These are phyloP conservation scores for Natrix natrix DNA, from an alignment of 2,797 vertebrate genomes.

Conservation along the genomic window DNA sequence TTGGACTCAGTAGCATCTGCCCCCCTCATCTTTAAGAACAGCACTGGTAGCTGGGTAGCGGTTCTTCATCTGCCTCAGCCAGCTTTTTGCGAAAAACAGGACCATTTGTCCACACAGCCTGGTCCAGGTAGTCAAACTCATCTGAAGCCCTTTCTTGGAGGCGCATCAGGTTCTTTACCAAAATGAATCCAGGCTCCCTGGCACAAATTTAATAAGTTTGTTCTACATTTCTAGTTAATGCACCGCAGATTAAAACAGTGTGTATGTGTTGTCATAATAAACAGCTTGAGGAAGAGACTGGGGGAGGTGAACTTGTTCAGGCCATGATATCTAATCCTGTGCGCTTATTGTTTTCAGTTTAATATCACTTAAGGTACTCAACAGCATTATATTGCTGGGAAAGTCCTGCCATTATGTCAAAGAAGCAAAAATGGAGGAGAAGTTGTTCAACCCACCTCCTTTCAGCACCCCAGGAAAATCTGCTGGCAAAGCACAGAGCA, in stretches of 20 bases:
- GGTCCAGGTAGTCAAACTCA: not conserved
- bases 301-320: not conserved
- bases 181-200: not conserved
- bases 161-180: not conserved
- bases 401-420: conserved; percentile 95
- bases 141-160: not conserved
- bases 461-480: conserved; percentile 76
- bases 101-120: not conserved
- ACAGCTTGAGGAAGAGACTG: not conserved
- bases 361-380: conserved; percentile 91
- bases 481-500: conserved; percentile 72
- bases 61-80: not conserved
- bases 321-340: not conserved
- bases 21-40: not conserved
- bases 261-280: not conserved
- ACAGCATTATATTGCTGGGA: conserved; percentile 93
- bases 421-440: conserved; percentile 96
- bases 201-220: not conserved
- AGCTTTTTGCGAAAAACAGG: not conserved
- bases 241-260: not conserved
- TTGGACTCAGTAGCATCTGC: not conserved
- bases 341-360: conserved; percentile 72
- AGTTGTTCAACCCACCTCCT: conserved; percentile 79
- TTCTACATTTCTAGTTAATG: not conserved
- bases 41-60: not conserved